Evolutionary conservation across 2,113 vertebrate species (phyloP).

Genomic region (Aegithalos caudatus): DNA sequence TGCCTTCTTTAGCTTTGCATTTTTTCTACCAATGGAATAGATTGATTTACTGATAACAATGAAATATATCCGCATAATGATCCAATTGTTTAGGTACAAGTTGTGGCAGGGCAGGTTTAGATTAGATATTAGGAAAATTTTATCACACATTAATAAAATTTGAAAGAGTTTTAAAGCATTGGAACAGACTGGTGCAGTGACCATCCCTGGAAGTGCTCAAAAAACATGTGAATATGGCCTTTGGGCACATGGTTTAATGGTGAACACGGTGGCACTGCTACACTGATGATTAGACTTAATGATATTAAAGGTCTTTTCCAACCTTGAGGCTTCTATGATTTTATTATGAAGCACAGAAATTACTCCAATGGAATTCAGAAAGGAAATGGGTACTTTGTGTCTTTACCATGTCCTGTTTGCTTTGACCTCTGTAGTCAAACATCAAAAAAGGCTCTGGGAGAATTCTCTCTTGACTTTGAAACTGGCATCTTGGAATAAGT

Average conservation of each 20-base stretch:
- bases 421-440: background rate
- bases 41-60: background rate
- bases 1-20: background rate
- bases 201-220: background rate
- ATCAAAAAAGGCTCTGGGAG: background rate
- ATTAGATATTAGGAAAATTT: background rate
- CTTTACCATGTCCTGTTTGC: background rate
- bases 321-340: background rate
- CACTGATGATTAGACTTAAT: background rate
- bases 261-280: background rate
- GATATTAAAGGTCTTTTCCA: background rate
- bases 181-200: background rate
- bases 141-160: background rate
- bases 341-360: background rate
- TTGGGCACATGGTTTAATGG: background rate
- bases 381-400: background rate
- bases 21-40: background rate
- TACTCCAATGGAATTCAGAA: background rate
- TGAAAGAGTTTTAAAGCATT: background rate
- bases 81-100: background rate
- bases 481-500: background rate
- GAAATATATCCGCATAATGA: background rate
- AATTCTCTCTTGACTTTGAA: background rate
- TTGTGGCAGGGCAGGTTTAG: background rate
- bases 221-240: background rate